Conservation (phyloP, 2,797 vertebrate species). For the Ctenopoma multispine region DNA sequence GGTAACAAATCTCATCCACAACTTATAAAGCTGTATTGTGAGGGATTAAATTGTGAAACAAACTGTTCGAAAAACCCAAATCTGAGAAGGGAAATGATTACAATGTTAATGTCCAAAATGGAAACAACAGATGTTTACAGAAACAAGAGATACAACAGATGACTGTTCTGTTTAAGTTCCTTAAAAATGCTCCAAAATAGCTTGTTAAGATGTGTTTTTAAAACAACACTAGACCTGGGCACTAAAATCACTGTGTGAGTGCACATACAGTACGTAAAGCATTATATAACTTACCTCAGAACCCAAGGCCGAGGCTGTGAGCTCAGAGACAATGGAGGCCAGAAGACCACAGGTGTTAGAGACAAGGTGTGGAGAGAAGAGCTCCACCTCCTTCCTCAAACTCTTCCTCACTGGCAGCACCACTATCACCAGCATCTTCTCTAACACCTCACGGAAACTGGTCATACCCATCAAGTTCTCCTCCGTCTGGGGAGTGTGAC, state of each 20-base stretch:
- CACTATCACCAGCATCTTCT: constrained; percentile 99
- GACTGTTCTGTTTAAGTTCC: not conserved
- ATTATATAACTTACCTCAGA: constrained; percentile 89
- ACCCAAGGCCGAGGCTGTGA: constrained; percentile 96
- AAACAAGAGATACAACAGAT: not conserved
- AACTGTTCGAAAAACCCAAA: not conserved
- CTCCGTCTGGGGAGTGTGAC: constrained; percentile 85
- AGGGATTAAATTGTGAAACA: not conserved
- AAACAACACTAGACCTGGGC: not conserved
- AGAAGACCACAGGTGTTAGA: constrained; percentile 97
- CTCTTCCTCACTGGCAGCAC: constrained; percentile 96
- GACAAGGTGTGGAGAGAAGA: constrained; percentile 97
- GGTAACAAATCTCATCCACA: not conserved
- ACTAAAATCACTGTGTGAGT: not conserved
- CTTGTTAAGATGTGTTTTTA: not conserved
- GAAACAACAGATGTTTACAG: not conserved
- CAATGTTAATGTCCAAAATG: not conserved
- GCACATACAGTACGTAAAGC: not conserved
- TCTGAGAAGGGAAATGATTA: not conserved
- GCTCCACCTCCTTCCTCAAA: constrained; percentile 94
- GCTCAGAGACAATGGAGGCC: constrained; percentile 97
- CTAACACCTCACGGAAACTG: constrained; percentile 96
- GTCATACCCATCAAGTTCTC: constrained; percentile 98
- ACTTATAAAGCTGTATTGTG: not conserved
- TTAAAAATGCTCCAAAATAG: not conserved